Evolutionary conservation across 2,113 vertebrate genomes (phyloP).

Genomic region (Fukomys damarensis): DNA sequence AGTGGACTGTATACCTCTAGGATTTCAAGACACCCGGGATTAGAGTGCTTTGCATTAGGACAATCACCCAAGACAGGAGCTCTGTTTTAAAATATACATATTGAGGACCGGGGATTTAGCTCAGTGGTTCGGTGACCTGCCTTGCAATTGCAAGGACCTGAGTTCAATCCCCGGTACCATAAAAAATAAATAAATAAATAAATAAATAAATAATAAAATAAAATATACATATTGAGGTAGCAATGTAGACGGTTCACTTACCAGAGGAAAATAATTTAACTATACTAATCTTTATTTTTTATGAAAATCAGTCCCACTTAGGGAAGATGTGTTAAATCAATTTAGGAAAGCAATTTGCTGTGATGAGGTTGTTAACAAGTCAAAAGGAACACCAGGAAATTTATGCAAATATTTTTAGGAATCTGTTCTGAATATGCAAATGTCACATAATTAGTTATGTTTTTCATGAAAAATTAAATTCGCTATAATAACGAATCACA

Average conservation of each 20-base stretch:
- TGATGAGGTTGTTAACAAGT: slow-evolving; percentile 71
- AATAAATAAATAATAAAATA: no score
- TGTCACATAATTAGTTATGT: slow-evolving; percentile 84
- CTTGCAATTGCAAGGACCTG: no score
- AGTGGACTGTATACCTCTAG: neutral
- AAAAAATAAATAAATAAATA: no score
- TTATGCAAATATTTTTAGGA: slow-evolving; percentile 77
- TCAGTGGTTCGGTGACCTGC: no score
- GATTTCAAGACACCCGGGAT: neutral
- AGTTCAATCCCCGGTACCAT: no score
- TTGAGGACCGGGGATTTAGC: no score
- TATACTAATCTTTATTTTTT: slow-evolving; percentile 54
- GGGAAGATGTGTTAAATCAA: slow-evolving; percentile 62
- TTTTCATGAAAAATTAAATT: slow-evolving; percentile 86
- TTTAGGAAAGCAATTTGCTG: slow-evolving; percentile 71
- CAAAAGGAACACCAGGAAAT: slow-evolving; percentile 64
- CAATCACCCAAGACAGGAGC: neutral
- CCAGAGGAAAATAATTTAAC: slow-evolving; percentile 16
- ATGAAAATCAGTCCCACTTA: slow-evolving; percentile 57
- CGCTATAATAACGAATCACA: slow-evolving; percentile 80
- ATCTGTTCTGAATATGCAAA: slow-evolving; percentile 79
- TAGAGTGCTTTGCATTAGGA: neutral
- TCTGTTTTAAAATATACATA: neutral
- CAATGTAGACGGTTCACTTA: neutral
- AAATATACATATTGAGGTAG: neutral